Evolutionary conservation across 92 coral and sea anemone species (phyloP), one percentile per base, ranked within the genome.

Genomic region (Porites cylindrica): DNA sequence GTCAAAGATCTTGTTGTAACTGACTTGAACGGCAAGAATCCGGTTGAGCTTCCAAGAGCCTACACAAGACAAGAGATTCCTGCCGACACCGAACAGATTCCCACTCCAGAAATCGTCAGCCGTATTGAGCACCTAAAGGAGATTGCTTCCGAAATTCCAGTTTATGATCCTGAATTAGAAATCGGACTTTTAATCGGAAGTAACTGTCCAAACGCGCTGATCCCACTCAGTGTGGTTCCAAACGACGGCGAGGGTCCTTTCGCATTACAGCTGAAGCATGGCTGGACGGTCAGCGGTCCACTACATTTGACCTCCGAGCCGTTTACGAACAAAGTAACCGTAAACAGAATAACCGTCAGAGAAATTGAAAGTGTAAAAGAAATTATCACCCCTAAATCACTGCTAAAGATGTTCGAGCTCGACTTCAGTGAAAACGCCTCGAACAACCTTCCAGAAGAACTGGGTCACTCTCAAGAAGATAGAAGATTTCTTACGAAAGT

Each of bases 221-320:
- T 85, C 75, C 93, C 95, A 54, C 88, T 89, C 63, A 88, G 90
- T 82, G 91, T 92, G 17, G 76, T 89, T 18, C 91, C 93, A 32
- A 84, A 90, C 75, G 85, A 69, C 18, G 60, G 88, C n/a, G 80
- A 72, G 56, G 94, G 94, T 12, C 94, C 94, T 29, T 91, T 76
- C 60, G 94, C 94, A 52, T 70, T 87, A 82, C 88, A 80, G 58
- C 56, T 87, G 82, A 70, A 76, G 61, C 91, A 86, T 18, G 94
- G 94, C 7, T 91, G 91, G 91, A 82, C 91, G 29, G 78, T 82
- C 53, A 91, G 87, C 69, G 91, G 91, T 66, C 94, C 94, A 29
- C 79, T 84, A 7, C 79, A 54, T 50, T 10, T 75, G 17, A 75
- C 9, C 17, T 26, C 59, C 1, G 63, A 50, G 21, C 60, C 79